A percentile compares a stretch with the other conserved stretches of the same genome.
phyloP scores from a whole-genome alignment of 53 echinoderm and acorn worm genomes.

The Arbacia lixula region DNA sequence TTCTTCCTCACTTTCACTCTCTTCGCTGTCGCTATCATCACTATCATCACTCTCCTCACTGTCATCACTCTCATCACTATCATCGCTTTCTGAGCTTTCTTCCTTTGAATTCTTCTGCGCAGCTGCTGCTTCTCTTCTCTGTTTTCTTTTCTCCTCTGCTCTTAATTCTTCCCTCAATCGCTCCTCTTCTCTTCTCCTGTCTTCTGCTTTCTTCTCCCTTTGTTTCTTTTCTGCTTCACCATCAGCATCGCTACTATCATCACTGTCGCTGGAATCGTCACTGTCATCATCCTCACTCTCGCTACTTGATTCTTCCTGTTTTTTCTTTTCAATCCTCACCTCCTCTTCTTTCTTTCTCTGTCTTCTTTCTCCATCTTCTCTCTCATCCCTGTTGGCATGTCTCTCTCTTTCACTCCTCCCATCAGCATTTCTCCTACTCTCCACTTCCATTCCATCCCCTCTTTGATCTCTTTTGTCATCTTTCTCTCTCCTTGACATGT shows the following conservation, averaged over 20 bases:
- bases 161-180: slow-evolving; percentile 19
- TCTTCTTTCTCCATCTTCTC: not conserved
- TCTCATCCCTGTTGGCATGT: not conserved
- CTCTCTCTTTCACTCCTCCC: not conserved
- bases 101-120: not conserved
- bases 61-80: slow-evolving; percentile 22
- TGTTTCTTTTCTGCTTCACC: not conserved
- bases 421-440: not conserved
- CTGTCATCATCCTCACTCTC: slow-evolving; percentile 49
- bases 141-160: slow-evolving; percentile 2
- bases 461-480: not conserved
- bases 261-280: slow-evolving; percentile 49
- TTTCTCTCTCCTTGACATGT: not conserved
- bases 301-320: slow-evolving; percentile 50
- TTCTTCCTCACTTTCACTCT: slow-evolving; percentile 1
- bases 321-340: not conserved
- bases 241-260: slow-evolving; percentile 19
- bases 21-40: slow-evolving; percentile 16
- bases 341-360: not conserved
- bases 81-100: slow-evolving; percentile 35
- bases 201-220: too few species aligned
- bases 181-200: not conserved
- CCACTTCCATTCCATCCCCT: not conserved
- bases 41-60: slow-evolving; percentile 2
- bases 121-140: not conserved